phyloP scores from a whole-genome alignment of 2,888 invertebrate genomes.

The Himalopsyche japonica region DNA sequence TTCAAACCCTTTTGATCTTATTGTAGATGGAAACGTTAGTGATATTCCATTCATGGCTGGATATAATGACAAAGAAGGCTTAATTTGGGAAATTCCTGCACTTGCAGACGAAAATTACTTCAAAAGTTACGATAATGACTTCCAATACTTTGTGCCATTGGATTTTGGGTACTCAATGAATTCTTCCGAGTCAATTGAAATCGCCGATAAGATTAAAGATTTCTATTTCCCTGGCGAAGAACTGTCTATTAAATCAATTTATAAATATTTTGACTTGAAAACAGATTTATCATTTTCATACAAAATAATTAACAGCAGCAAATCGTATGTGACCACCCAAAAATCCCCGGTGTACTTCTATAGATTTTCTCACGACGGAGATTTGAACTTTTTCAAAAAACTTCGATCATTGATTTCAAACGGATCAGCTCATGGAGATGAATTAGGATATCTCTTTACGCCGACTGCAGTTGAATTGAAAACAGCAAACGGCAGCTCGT shows the following conservation, averaged over 20 bases:
- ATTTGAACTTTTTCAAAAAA: constrained; percentile 58
- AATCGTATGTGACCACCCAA: constrained; percentile 38
- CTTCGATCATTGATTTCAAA: constrained; percentile 49
- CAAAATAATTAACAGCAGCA: constrained; percentile 50
- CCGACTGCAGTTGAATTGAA: neutral
- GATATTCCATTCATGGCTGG: constrained; percentile 59
- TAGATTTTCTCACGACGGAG: constrained; percentile 62
- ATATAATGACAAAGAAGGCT: constrained; percentile 55
- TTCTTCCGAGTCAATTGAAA: constrained; percentile 43
- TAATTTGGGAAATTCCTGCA: constrained; percentile 46
- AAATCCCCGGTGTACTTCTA: constrained; percentile 60
- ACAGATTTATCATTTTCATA: constrained; percentile 57
- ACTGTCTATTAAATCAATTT: constrained; percentile 48
- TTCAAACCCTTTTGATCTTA: constrained; percentile 50
- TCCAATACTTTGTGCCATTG: constrained; percentile 49
- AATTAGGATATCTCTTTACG: constrained; percentile 62
- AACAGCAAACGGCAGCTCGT: constrained; percentile 1
- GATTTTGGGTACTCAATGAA: constrained; percentile 43
- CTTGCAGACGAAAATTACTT: constrained; percentile 35
- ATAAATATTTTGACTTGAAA: constrained; percentile 54
- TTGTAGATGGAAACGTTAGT: constrained; percentile 51
- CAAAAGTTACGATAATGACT: constrained; percentile 44
- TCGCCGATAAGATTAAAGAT: constrained; percentile 48
- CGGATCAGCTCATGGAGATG: constrained; percentile 66
- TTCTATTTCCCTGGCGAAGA: constrained; percentile 55